phyloP scores from a whole-genome alignment of 2,797 vertebrate genomes.

The Myotis pilosus region DNA sequence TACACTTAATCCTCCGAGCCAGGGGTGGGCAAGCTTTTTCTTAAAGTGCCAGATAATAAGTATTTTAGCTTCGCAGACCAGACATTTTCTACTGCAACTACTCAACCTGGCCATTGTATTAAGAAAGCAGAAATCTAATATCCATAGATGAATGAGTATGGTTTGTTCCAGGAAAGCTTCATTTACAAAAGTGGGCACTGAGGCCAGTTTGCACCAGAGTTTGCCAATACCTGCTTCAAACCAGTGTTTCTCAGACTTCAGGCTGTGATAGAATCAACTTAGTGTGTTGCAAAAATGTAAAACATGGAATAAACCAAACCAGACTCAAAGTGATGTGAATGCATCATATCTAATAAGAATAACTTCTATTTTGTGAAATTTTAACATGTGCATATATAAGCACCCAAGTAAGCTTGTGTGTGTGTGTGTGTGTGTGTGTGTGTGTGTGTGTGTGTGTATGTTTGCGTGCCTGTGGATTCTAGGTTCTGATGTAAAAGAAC shows the following conservation, averaged over 20 bases:
- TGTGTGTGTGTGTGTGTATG: too few relatives aligned
- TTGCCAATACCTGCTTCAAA: neutral
- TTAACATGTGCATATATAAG: neutral
- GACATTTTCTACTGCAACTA: neutral
- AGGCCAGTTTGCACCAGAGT: neutral
- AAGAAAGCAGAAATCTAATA: neutral
- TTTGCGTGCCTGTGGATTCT: too few relatives aligned
- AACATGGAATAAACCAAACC: neutral
- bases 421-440: neutral
- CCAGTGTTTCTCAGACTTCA: neutral
- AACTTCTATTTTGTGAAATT: neutral
- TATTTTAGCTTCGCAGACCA: neutral
- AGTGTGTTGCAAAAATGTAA: neutral
- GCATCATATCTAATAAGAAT: neutral
- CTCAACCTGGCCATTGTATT: neutral
- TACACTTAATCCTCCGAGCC: neutral
- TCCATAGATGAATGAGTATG: neutral
- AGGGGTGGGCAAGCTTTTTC: neutral
- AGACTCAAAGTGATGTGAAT: neutral
- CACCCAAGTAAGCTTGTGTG: accelerated
- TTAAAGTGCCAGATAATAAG: neutral
- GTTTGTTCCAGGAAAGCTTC: neutral
- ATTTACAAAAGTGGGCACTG: neutral
- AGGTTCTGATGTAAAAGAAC: neutral
- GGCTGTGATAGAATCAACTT: neutral